These are phyloP conservation scores for Mobula hypostoma DNA, from an alignment of 2,113 vertebrate species.

Conservation along the genomic window DNA sequence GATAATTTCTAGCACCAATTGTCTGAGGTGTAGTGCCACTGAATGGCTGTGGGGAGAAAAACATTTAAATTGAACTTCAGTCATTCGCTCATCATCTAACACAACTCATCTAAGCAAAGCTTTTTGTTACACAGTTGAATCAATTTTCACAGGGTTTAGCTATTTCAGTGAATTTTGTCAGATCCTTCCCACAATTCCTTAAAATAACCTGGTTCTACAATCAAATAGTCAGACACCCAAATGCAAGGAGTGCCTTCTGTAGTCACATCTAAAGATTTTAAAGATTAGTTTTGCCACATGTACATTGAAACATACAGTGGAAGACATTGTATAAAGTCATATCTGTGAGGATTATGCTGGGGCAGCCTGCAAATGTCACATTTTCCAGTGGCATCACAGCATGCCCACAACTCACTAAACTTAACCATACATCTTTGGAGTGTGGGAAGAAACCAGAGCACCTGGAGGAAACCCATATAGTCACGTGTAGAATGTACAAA, in stretches of 20 bases:
- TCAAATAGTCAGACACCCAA: neutral
- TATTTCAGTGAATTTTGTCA: neutral
- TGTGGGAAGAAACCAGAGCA: no score
- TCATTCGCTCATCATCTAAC: neutral
- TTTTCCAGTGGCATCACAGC: no score
- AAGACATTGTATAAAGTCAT: no score
- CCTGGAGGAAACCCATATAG: no score
- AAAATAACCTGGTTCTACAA: neutral
- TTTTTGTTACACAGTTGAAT: neutral
- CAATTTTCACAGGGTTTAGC: neutral
- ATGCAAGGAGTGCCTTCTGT: neutral
- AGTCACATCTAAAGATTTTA: no score
- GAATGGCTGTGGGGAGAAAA: constrained; percentile 63
- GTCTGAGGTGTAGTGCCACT: constrained; percentile 73
- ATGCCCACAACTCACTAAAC: no score
- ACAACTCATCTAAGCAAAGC: neutral
- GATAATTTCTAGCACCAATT: constrained; percentile 85
- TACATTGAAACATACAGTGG: no score
- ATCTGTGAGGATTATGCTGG: no score
- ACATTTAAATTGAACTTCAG: neutral
- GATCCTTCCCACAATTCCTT: neutral
- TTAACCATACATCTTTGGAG: no score
- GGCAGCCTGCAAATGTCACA: no score
- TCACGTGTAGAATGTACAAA: neutral
- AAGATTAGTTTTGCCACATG: no score